Evolutionary conservation across 1,140 invertebrate species (phyloP), one percentile per base, ranked within the genome.

Genomic region (Platorchestia sp.): DNA sequence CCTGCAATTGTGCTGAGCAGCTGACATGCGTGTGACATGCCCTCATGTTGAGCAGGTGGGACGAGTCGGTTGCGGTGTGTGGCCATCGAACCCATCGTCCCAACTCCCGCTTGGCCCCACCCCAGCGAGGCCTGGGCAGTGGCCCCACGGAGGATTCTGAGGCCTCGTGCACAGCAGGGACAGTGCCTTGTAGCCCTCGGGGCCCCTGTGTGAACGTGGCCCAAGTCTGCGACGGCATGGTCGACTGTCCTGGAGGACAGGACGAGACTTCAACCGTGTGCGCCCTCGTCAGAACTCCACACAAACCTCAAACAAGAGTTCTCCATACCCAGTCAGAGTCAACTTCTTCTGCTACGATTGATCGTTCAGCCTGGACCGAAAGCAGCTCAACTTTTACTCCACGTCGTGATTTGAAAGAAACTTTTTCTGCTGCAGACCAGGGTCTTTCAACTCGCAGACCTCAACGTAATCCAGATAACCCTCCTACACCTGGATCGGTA

Each of bases 51-150:
- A 3, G 59, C 95, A 95, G 95, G 22, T 95, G 95, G 95, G 95
- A 95, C n/a, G 95, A 95, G 87, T 90, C 95, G 6, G 86, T 90
- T 43, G 95, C 95, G 16, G 95, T 95, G 47, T 95, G 95, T 47
- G 91, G 91, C 45, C 91, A 93, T 41, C 10, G 27, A 41, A 45
- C 45, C 19, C 19, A 10, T 16, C 3, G 91, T 44, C 43, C 45
- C 44, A 44, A 5, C 22, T 91, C 41, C 86, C 7, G 86, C 10
- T 5, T 14, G 1, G 41, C 45, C 19, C 91, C 91, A 6, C 36
- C 3, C 91, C 91, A 93, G 44, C 7, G 16, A 14, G 3, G 10
- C 87, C 10, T 42, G 87, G 86, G 41, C 14, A 6, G 89, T 91
- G 6, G 42, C 10, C 43, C 7, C 89, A 91, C 89, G 7, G 89